Evolutionary conservation across 2,113 vertebrate genomes (phyloP).

Genomic region (Aldabrachelys gigantea): DNA sequence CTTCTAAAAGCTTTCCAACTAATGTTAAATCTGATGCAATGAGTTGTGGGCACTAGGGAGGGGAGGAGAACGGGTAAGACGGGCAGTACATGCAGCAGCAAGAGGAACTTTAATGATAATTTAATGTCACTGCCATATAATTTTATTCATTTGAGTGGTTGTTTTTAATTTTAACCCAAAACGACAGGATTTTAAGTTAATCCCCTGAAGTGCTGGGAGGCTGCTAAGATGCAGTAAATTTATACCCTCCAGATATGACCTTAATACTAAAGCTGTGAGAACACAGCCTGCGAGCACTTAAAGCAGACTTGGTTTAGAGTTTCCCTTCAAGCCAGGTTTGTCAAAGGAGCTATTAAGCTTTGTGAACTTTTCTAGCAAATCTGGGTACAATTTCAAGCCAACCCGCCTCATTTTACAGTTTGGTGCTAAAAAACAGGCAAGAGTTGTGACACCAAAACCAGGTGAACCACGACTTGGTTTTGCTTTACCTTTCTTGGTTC

Average conservation of each 20-base stretch:
- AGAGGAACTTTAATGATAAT: slow-evolving; percentile 26
- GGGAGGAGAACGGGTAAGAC: slow-evolving; percentile 27
- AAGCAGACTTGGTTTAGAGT: slow-evolving; percentile 51
- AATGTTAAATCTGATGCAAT: slow-evolving; percentile 25
- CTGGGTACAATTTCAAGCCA: slow-evolving; percentile 32
- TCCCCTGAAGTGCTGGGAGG: slow-evolving; percentile 48
- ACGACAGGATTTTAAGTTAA: slow-evolving; percentile 22
- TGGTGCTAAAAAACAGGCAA: neutral
- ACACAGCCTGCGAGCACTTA: neutral
- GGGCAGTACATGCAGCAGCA: neutral
- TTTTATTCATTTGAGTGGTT: slow-evolving; percentile 20
- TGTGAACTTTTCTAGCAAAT: slow-evolving; percentile 35
- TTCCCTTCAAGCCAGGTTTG: slow-evolving; percentile 29
- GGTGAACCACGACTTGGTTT: neutral
- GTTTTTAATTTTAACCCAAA: slow-evolving; percentile 43
- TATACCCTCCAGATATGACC: slow-evolving; percentile 44
- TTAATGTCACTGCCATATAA: neutral
- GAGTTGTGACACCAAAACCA: neutral
- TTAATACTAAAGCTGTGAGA: slow-evolving; percentile 40
- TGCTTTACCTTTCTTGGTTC: neutral
- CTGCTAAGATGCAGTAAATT: slow-evolving; percentile 49
- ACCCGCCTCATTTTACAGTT: neutral
- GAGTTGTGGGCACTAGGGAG: neutral
- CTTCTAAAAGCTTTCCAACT: slow-evolving; percentile 29
- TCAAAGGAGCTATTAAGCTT: slow-evolving; percentile 57